These are phyloP conservation scores for Villa cingulata DNA, from an alignment of 2,888 invertebrate species.

Conservation along the genomic window DNA sequence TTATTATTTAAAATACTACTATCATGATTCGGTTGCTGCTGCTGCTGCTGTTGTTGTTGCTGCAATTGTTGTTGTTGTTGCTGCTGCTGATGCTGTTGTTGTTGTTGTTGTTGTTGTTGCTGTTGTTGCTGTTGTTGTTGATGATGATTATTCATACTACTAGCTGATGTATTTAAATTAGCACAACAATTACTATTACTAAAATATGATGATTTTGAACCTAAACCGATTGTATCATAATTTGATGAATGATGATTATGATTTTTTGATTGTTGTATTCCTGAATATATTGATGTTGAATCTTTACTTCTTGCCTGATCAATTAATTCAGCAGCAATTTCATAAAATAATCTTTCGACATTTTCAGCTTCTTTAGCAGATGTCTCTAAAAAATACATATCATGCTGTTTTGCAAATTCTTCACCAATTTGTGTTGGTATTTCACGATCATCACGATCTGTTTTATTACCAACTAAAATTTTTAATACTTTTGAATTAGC, in stretches of 20 bases:
- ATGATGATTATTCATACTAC: too few relatives aligned
- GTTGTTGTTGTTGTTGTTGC: too few relatives aligned
- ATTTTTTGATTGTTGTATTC: constrained; percentile 25
- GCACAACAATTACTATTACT: constrained; percentile 19
- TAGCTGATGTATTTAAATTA: constrained; percentile 13
- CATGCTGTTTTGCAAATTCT: constrained; percentile 88
- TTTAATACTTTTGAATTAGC: constrained; percentile 88
- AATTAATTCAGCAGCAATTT: constrained; percentile 87
- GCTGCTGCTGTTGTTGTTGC: too few relatives aligned
- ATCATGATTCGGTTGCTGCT: too few relatives aligned
- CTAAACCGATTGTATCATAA: constrained; percentile 15
- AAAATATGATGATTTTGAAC: constrained; percentile 17
- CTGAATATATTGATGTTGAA: constrained; percentile 4
- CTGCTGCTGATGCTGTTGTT: too few relatives aligned
- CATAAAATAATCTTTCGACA: constrained; percentile 91
- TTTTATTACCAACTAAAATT: constrained; percentile 96
- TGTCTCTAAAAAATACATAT: constrained; percentile 96
- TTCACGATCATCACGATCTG: constrained; percentile 90
- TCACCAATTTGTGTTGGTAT: constrained; percentile 82
- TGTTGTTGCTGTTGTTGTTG: too few relatives aligned
- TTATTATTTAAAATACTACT: too few relatives aligned
- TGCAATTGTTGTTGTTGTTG: too few relatives aligned
- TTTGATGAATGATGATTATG: too few relatives aligned
- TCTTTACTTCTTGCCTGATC: constrained; percentile 80
- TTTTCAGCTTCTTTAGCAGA: constrained; percentile 97